Evolutionary conservation across 1,140 invertebrate genomes (phyloP).

Genomic region (Dolichoris vasculosae): DNA sequence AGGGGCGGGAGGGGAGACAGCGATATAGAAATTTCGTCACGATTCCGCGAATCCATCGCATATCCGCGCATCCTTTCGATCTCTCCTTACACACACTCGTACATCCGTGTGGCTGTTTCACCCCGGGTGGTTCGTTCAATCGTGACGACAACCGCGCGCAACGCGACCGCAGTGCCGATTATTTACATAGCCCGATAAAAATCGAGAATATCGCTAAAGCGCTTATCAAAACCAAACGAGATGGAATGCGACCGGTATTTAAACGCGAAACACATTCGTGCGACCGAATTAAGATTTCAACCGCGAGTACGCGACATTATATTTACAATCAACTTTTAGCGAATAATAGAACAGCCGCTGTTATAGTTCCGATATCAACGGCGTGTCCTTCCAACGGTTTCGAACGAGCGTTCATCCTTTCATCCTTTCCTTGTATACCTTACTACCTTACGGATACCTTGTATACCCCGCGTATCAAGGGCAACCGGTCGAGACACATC

Average conservation of each 20-base stretch:
- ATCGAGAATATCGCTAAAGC: background rate
- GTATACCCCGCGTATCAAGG: too few relatives aligned
- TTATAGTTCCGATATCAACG: too few relatives aligned
- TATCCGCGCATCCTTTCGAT: conserved; percentile 18
- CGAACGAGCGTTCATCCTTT: too few relatives aligned
- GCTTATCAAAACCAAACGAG: conserved; percentile 7
- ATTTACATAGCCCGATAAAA: conserved; percentile 24
- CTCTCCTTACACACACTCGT: conserved; percentile 1
- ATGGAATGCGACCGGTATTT: conserved; percentile 18
- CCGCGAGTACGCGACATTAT: background rate
- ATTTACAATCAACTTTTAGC: background rate
- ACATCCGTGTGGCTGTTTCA: background rate
- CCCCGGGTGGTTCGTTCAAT: conserved; percentile 31
- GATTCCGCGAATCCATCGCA: conserved; percentile 58
- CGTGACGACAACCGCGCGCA: background rate
- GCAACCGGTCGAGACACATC: too few relatives aligned
- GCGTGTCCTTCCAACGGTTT: background rate
- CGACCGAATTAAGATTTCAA: background rate
- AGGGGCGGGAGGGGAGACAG: background rate
- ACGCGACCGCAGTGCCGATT: background rate
- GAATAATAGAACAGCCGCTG: background rate
- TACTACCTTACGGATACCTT: too few relatives aligned
- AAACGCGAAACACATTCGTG: too few relatives aligned
- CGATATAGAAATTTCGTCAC: conserved; percentile 57
- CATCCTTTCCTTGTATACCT: too few relatives aligned